Evolutionary conservation across 2,888 invertebrate species (phyloP), one percentile per base, ranked within the genome.

Genomic region (Drosophila algonquin): DNA sequence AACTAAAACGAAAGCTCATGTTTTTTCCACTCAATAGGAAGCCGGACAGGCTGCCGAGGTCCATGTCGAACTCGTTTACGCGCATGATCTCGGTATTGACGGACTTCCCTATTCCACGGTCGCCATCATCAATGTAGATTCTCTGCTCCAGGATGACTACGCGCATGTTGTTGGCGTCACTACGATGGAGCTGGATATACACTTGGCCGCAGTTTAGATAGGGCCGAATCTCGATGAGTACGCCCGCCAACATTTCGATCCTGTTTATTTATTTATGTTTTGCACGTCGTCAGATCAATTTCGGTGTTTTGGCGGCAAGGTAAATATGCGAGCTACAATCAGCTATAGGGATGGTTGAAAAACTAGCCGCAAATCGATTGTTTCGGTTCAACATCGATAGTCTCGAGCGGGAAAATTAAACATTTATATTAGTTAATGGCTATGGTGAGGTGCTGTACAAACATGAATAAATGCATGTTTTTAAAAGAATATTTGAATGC

Each of bases 141-240:
- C 74, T 69, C 50, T 67, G 53, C 35, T 80, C 73, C n/a, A 72
- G 72, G 30, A 83, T 61, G 50, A 80, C 40, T 16, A 83, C 55
- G 63, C 68, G 72, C 35, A 58, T 78, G 32, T 65, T 59, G 5
- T n/a, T 18, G n/a, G 71, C 63, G 1, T 89, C 64, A 18, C 76
- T 68, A 18, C 86, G 73, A 12, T 90, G 78, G 53, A 91, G 91
- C 27, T 81, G 79, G n/a, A 91, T 69, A 51, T 87, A 84, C 3
- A 89, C 89, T 75, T 87, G 84, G 61, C 91, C 91, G 64, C 92
- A 90, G 63, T 73, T 76, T 57, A 92, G 67, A 72, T 89, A 89
- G 57, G 88, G 90, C 40, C 92, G 92, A 67, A 92, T 72, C 61
- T 91, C 91, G 54, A 91, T 83, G 68, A 90, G 77, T 56, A 71